Conservation (phyloP, 2,113 vertebrate species). For the Leucopsar rothschildi region DNA sequence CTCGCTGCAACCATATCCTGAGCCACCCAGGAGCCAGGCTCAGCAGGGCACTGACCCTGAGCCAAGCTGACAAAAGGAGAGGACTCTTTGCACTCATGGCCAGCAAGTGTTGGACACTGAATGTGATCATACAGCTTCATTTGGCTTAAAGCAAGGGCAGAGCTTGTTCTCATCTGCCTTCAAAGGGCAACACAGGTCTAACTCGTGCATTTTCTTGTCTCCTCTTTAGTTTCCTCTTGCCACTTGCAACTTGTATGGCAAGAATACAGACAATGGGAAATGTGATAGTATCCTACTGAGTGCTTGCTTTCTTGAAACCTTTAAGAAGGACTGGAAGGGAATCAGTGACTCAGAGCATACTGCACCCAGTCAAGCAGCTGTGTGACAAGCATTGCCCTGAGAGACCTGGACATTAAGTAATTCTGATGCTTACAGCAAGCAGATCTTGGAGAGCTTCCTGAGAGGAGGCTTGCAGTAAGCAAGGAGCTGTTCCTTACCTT, state of each 20-base stretch:
- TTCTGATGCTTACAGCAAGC: not conserved
- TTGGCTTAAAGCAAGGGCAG: not conserved
- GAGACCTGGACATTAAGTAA: not conserved
- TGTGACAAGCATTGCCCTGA: not conserved
- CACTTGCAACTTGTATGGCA: not conserved
- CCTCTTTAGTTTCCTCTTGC: not conserved
- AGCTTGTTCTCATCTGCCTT: not conserved
- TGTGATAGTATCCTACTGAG: not conserved
- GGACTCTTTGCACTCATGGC: not conserved
- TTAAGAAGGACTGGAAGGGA: not conserved
- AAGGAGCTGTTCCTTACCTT: conserved; percentile 77
- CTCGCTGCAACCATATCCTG: not conserved
- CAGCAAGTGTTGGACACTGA: not conserved
- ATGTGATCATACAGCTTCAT: not conserved
- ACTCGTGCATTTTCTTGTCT: not conserved
- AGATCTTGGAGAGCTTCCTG: not conserved
- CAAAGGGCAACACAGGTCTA: not conserved
- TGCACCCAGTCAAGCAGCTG: not conserved
- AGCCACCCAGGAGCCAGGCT: not conserved
- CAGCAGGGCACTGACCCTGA: not conserved
- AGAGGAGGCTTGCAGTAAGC: not conserved
- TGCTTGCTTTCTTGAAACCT: not conserved
- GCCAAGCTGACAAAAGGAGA: not conserved
- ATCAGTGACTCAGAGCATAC: not conserved
- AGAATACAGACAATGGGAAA: not conserved